Conservation (phyloP, 2,888 invertebrate species). For the Napeogenes sylphis region DNA sequence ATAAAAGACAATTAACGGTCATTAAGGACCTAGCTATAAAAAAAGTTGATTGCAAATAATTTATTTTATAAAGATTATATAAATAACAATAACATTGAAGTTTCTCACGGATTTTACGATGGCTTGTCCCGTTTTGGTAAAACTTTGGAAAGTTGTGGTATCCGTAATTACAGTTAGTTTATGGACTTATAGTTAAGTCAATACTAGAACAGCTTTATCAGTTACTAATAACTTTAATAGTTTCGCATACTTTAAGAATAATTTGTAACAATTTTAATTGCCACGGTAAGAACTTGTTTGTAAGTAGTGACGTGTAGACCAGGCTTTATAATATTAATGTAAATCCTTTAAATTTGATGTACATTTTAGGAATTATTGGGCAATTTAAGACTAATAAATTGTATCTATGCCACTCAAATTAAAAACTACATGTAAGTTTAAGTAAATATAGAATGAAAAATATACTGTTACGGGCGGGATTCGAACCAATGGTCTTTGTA, state of each 20-base stretch:
- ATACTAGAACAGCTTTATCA: slow-evolving; percentile 10
- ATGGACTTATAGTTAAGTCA: neutral
- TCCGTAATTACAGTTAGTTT: slow-evolving; percentile 1
- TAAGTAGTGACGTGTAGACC: neutral
- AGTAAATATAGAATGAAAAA: too few relatives aligned
- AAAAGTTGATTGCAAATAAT: neutral
- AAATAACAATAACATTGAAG: neutral
- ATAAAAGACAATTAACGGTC: too few relatives aligned
- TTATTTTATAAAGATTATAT: neutral
- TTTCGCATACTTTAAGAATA: slow-evolving; percentile 13
- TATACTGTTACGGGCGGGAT: too few relatives aligned
- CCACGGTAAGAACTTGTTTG: slow-evolving; percentile 3
- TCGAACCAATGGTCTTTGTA: too few relatives aligned
- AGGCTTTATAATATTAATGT: too few relatives aligned
- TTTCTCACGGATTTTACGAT: neutral
- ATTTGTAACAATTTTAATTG: slow-evolving; percentile 25
- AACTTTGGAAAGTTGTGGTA: neutral
- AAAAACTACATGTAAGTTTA: too few relatives aligned
- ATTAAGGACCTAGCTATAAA: neutral
- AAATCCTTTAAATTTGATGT: too few relatives aligned
- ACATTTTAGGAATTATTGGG: too few relatives aligned
- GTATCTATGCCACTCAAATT: too few relatives aligned
- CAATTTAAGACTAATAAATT: too few relatives aligned
- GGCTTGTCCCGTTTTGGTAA: slow-evolving; percentile 3
- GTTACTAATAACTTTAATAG: slow-evolving; percentile 23